Evolutionary conservation across 2,113 vertebrate genomes (phyloP), one percentile per base, ranked within the genome.

Genomic region (Ammodytes dubius): DNA sequence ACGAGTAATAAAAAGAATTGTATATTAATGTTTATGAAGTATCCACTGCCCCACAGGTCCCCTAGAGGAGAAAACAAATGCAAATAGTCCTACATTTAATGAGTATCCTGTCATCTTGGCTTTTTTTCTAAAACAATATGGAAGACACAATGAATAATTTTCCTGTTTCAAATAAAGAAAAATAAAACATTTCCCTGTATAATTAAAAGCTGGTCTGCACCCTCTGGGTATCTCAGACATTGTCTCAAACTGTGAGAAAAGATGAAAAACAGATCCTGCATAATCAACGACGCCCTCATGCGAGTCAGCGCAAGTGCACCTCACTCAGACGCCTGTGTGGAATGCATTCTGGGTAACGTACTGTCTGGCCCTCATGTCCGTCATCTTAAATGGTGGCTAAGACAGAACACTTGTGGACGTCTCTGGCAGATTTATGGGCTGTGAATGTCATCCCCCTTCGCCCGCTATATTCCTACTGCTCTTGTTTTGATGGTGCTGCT

Each of bases 181-280:
- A 85, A 77, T 72, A 87, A 90, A 91, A 89, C 77, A 80, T 85
- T 79, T 87, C 77, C 71, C 79, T 49, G 61, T 83, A 63, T 95
- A 95, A 95, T 95, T 94, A 94, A 95, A 95, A 93, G 91, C 84
- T 78, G 86, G 82, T 83, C 89, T 83, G 86, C 84, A 86, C 87
- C 91, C 89, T 66, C 68, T 53, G 82, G 91, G 92, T 61, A 4
- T 85, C 81, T 79, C 84, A 77, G 83, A 90, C 88, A 77, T 79
- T 60, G 77, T 72, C 84, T 90, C 79, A 84, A 84, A 90, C 85
- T 70, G 88, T 75, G 86, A 90, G 88, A 91, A 90, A 90, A 89
- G 88, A 90, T 88, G 91, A 83, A 92, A 94, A 93, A 81, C 90
- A 92, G 91, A 94, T 92, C 88, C 90, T 77, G 83, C 80, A 86